A percentile compares a stretch with the other conserved stretches of the same genome.
phyloP scores from a whole-genome alignment of 2,113 vertebrate genomes.

The Mohoua ochrocephala region DNA sequence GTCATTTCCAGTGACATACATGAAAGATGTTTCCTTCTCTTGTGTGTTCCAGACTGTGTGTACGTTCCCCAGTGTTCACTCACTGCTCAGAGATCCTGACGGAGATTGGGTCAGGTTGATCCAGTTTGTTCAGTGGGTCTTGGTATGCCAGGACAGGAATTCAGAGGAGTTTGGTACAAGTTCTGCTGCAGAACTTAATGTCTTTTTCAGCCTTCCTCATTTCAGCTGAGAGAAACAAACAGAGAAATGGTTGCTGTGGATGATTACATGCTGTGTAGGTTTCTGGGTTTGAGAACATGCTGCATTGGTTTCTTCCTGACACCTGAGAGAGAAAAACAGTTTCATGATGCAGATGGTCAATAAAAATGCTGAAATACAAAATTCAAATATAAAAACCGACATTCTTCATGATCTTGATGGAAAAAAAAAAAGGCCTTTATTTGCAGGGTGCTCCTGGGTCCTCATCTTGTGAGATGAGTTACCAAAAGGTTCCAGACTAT shows the following conservation, averaged over 20 bases:
- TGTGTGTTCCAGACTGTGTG: neutral
- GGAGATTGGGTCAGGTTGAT: neutral
- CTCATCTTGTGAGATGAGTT: neutral
- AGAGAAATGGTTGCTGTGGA: neutral
- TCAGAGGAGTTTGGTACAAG: neutral
- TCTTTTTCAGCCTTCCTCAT: neutral
- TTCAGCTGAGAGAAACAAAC: neutral
- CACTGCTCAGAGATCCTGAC: neutral
- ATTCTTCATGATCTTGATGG: neutral
- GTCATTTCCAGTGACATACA: neutral
- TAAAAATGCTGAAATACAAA: neutral
- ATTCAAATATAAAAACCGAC: neutral
- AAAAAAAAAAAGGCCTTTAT: neutral
- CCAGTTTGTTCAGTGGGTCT: neutral
- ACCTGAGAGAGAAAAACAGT: neutral
- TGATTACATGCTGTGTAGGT: neutral
- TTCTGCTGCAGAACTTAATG: neutral
- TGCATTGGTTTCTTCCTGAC: neutral
- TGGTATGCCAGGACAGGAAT: neutral
- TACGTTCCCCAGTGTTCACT: fast-evolving
- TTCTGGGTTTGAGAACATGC: neutral
- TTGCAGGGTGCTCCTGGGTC: neutral
- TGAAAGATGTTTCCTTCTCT: neutral
- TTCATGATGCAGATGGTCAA: neutral
- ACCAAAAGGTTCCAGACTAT: neutral